Conservation (phyloP, 92 coral and sea anemone genomes). For the Phenganax stokvisi region DNA sequence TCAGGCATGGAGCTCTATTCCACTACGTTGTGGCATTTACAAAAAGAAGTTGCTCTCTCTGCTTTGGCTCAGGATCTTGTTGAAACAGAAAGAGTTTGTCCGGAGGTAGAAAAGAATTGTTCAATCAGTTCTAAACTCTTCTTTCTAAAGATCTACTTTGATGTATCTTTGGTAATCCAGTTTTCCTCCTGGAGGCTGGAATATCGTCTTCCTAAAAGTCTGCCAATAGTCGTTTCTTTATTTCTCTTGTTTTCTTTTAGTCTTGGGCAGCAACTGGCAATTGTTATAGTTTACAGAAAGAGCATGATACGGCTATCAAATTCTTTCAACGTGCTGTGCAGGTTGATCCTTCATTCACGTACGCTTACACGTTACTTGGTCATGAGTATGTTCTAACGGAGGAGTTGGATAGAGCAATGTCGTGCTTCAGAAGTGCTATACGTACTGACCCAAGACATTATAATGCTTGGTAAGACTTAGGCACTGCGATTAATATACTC, state of each 20-base stretch:
- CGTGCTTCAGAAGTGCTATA: conserved; percentile 89
- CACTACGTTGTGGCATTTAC: conserved; percentile 92
- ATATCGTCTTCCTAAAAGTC: too few species aligned
- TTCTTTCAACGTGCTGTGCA: conserved; percentile 99
- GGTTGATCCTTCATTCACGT: conserved; percentile 77
- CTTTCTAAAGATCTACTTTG: neutral
- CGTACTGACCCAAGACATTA: conserved; percentile 90
- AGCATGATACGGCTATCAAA: conserved; percentile 96
- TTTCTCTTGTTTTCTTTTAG: conserved; percentile 33
- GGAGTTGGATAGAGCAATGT: conserved; percentile 96
- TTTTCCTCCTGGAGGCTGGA: too few species aligned
- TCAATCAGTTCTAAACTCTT: neutral
- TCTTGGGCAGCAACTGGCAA: conserved; percentile 99
- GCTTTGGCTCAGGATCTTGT: conserved; percentile 92
- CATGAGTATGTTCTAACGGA: conserved; percentile 93
- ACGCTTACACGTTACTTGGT: conserved; percentile 89
- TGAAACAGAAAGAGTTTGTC: conserved; percentile 74
- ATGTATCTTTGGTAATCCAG: too few species aligned
- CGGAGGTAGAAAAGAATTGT: conserved; percentile 54
- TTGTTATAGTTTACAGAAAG: conserved; percentile 94
- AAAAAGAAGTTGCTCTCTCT: conserved; percentile 85
- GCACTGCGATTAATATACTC: neutral
- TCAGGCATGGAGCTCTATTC: conserved; percentile 96
- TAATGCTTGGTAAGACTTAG: conserved; percentile 74
- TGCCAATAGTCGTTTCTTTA: neutral